These are phyloP conservation scores for Dipodomys merriami DNA, from an alignment of 2,113 vertebrate genomes.

Conservation along the genomic window DNA sequence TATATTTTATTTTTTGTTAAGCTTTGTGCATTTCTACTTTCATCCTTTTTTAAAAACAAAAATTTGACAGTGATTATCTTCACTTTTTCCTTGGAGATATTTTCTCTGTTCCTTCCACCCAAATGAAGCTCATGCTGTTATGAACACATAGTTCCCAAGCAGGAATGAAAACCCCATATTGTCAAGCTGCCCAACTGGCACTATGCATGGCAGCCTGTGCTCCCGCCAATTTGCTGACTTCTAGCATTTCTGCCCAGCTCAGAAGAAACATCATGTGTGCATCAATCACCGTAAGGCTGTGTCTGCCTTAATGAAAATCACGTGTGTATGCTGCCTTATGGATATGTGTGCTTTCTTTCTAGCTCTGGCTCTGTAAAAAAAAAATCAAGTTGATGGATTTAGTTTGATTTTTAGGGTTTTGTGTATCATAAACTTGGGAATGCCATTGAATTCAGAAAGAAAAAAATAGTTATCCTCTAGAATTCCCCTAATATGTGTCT, in stretches of 20 bases:
- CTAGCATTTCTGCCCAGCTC: constrained; percentile 65
- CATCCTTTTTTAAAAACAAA: background rate
- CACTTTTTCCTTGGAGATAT: constrained; percentile 45
- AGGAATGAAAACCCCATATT: constrained; percentile 67
- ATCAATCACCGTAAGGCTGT: constrained; percentile 24
- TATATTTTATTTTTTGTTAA: background rate
- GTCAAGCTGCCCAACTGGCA: constrained; percentile 72
- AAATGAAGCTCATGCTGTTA: constrained; percentile 35
- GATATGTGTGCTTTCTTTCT: constrained; percentile 33
- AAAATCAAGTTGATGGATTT: constrained; percentile 33
- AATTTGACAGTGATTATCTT: background rate
- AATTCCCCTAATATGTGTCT: background rate
- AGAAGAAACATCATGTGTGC: constrained; percentile 49
- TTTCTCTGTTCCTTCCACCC: constrained; percentile 42
- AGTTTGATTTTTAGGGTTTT: constrained; percentile 57
- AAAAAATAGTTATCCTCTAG: background rate
- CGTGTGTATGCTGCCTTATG: background rate
- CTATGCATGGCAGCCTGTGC: constrained; percentile 48
- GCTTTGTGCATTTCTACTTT: background rate
- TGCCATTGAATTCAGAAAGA: constrained; percentile 66
- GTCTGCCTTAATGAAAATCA: constrained; percentile 51
- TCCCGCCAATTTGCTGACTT: constrained; percentile 74
- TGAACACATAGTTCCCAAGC: constrained; percentile 64
- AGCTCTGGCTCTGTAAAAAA: constrained; percentile 28
- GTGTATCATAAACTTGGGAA: constrained; percentile 56